phyloP scores from a whole-genome alignment of 2,113 vertebrate species.

The Hystrix brachyura region DNA sequence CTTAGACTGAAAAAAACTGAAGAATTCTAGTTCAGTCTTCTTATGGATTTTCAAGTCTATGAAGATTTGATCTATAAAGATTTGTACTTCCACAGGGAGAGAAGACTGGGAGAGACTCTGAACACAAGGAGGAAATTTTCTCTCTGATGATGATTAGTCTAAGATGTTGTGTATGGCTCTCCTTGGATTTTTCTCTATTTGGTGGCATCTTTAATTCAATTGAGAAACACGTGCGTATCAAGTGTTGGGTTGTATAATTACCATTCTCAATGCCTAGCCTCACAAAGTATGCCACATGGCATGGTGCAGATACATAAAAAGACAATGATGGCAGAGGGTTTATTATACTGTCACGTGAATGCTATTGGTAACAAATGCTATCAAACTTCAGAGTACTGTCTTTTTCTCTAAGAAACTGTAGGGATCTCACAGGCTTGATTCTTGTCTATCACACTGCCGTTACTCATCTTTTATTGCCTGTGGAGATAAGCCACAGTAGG shows the following conservation, averaged over 20 bases:
- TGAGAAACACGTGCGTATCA: neutral
- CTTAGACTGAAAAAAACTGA: conserved; percentile 69
- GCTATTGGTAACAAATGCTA: neutral
- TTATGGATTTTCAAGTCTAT: conserved; percentile 67
- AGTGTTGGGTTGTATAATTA: neutral
- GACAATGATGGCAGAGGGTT: neutral
- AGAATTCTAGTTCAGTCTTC: conserved; percentile 65
- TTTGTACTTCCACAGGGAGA: neutral
- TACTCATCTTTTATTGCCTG: neutral
- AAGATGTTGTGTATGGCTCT: neutral
- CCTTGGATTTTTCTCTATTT: conserved; percentile 11
- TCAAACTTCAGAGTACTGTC: neutral
- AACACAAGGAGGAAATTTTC: conserved; percentile 13
- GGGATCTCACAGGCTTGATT: neutral
- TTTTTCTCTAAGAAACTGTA: neutral
- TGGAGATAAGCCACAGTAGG: neutral
- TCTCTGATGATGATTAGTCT: neutral
- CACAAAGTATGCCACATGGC: neutral
- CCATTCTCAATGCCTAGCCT: neutral
- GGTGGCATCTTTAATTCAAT: neutral
- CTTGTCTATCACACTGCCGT: neutral
- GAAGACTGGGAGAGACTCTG: neutral
- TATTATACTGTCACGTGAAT: neutral
- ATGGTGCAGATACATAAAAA: neutral
- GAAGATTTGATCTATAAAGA: conserved; percentile 66